Evolutionary conservation across 2,797 vertebrate species (phyloP), one percentile per base, ranked within the genome.

Genomic region (Glyptemys insculpta): DNA sequence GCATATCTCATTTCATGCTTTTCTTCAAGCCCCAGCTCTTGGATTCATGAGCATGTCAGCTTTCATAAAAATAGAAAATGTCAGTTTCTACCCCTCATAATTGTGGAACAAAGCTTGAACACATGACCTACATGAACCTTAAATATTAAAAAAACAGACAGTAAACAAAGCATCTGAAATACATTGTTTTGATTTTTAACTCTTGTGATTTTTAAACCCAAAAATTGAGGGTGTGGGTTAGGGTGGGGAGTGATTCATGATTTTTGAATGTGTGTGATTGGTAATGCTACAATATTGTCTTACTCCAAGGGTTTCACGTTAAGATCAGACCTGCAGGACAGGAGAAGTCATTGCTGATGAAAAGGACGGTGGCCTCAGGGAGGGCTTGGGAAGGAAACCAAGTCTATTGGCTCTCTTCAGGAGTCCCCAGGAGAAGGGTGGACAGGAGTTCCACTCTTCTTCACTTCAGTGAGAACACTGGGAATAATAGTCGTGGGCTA

Each of bases 291-390:
- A 56, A 11, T 62, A 34, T 34, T 34, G 59, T 31, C 29, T 31
- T 59, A 72, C 16, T 12, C 15, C 62, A 25, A 25, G 5, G 29
- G 27, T n/a, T 41, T 85, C 29, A 29, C 16, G 5, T 59, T 11
- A 80, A 3, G 6, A 25, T 80, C 14, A 92, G 68, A 1, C 29
- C 27, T 3, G 21, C 23, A 62, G 76, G 19, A 12, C 1, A 72
- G 54, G 72, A 91, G 82, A 90, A 90, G 1, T 23, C 68, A 65
- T 27, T 1, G 31, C 82, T 76, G 0, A 0, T 47, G 80, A 19
- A 56, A 1, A 0, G 1, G 7, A 19, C 34, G 12, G 12, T 79
- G 6, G 4, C 37, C n/a, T 44, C 56, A 8, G 53, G 15, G 47
- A 19, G n/a, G 15, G 56, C 9, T n/a, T 1, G 78, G 11, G 68